phyloP scores from a whole-genome alignment of 2,797 vertebrate species.

The Danio kyathit region DNA sequence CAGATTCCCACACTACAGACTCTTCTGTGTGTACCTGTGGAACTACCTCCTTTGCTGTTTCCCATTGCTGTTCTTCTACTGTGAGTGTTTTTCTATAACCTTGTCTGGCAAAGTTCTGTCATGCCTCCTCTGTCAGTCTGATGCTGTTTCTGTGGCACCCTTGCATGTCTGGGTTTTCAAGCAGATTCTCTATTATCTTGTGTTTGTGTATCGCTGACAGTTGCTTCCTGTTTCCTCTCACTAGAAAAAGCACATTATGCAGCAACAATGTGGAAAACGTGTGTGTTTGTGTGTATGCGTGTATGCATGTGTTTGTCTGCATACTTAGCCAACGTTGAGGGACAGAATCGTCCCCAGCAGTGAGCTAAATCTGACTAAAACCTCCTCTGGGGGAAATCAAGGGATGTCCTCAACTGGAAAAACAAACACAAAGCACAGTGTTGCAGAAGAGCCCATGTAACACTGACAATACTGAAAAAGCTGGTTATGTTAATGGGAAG shows the following conservation, averaged over 20 bases:
- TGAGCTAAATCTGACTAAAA: slow-evolving; percentile 9
- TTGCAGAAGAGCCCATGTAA: not conserved
- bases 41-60: no score
- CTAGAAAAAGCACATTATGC: slow-evolving; percentile 71
- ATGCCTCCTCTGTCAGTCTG: no score
- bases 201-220: not conserved
- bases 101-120: no score
- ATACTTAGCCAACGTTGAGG: not conserved
- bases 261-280: slow-evolving; percentile 67
- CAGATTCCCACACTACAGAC: no score
- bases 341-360: not conserved
- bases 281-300: not conserved
- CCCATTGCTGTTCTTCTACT: no score
- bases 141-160: not conserved
- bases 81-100: no score
- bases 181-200: not conserved
- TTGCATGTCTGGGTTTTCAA: not conserved
- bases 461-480: no score
- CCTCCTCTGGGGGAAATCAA: not conserved
- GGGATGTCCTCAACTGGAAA: not conserved
- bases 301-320: not conserved
- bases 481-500: no score
- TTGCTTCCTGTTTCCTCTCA: not conserved
- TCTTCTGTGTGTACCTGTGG: no score
- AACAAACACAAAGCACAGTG: not conserved